These are phyloP conservation scores for Manis pentadactyla DNA, from an alignment of 2,797 vertebrate species.

Conservation along the genomic window DNA sequence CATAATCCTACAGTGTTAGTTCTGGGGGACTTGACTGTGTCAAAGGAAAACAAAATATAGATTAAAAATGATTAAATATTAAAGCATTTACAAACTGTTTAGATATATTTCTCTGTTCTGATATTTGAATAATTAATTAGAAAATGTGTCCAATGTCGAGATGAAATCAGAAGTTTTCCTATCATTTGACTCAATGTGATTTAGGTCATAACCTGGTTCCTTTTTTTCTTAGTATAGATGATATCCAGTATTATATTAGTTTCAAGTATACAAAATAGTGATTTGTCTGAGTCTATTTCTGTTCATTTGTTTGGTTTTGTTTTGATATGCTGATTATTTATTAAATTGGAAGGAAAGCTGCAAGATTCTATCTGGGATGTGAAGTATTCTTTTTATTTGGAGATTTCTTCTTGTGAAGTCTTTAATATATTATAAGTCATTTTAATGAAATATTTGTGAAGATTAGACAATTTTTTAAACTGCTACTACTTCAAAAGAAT, in stretches of 20 bases:
- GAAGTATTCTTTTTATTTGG: background rate
- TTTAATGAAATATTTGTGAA: slow-evolving; percentile 19
- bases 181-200: background rate
- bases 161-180: background rate
- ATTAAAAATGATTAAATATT: background rate
- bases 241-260: no score
- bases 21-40: background rate
- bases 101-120: background rate
- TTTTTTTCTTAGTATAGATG: no score
- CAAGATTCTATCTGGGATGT: slow-evolving; percentile 29
- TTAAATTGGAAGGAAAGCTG: slow-evolving; percentile 47
- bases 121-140: slow-evolving; percentile 27
- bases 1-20: background rate
- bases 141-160: slow-evolving; percentile 1
- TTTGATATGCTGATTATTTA: background rate
- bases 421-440: background rate
- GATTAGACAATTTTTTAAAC: slow-evolving; percentile 37
- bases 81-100: background rate
- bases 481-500: slow-evolving; percentile 19
- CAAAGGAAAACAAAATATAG: background rate
- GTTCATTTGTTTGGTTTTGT: no score
- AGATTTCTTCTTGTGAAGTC: background rate
- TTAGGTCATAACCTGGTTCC: slow-evolving; percentile 6
- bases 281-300: no score
- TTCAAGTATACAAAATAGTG: no score